A percentile compares a stretch with the other conserved stretches of the same genome.
Evolutionary conservation across 2,797 vertebrate species (phyloP).

Genomic region (Numenius phaeopus): DNA sequence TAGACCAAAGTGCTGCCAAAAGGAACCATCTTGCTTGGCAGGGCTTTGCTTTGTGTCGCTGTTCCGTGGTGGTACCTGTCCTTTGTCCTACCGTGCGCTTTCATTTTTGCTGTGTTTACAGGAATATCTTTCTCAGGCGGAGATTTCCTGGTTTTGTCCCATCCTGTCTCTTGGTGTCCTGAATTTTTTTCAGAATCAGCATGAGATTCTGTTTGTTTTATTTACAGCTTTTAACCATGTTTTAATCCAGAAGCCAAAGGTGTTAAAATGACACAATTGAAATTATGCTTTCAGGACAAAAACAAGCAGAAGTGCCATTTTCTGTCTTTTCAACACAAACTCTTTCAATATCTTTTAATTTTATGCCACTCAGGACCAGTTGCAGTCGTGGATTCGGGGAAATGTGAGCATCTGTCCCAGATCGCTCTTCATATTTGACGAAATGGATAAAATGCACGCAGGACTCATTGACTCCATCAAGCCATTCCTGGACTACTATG

Average conservation of each 20-base stretch:
- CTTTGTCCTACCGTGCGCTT: background rate
- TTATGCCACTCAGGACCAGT: constrained; percentile 81
- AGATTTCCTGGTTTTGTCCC: background rate
- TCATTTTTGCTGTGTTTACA: background rate
- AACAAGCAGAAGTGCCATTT: background rate
- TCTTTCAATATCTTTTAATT: background rate
- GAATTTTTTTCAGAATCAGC: background rate
- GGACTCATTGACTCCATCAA: constrained; percentile 95
- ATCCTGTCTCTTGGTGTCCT: background rate
- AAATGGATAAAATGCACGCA: constrained; percentile 96
- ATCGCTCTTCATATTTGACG: constrained; percentile 96
- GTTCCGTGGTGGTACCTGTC: background rate
- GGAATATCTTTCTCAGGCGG: background rate
- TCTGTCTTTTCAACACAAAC: background rate
- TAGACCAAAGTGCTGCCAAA: background rate
- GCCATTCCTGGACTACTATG: constrained; percentile 93
- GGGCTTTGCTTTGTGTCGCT: background rate
- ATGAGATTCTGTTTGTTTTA: background rate
- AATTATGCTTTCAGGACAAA: background rate
- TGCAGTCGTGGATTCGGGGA: constrained; percentile 91
- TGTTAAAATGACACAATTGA: background rate
- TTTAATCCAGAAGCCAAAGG: background rate
- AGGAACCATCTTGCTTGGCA: background rate
- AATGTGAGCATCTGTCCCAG: constrained; percentile 88
- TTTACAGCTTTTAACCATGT: background rate